Base-by-base conservation (phyloP, 2,888 invertebrate genomes). In the Harmothoe impar region DNA sequence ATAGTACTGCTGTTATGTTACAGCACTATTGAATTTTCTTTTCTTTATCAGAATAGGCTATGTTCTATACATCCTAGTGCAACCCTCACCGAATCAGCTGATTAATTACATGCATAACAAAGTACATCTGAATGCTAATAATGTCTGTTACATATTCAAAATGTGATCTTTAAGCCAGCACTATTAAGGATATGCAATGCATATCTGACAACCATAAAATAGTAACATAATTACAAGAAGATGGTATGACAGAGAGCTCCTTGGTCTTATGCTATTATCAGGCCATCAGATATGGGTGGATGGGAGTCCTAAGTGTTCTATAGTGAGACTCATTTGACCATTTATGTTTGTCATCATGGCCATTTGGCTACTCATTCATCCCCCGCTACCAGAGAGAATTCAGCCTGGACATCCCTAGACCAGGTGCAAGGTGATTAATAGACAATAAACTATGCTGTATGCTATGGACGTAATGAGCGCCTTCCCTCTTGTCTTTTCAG, bases 251-350 rank as follows among this genome's bases (percentile, higher is more conserved):
- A 72, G 31, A 72, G 0, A 7, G 25, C 25, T 29, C 29, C 29
- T 25, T 25, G 25, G 20, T 72, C 20, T 15, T 17, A n/a, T 72
- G 25, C 72, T 23, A 72, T 72, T 68, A 68, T 68, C 68, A 68
- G n/a, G 43, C 29, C 29, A 72, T 23, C 15, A 29, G 72, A 12
- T n/a, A 17, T 29, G 0, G 72, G 29, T 3, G 29, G 72, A 29
- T 29, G 72, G 72, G 15, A 72, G 31, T 23, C 25, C 29, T 25
- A 25, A 72, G 25, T 72, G 29, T 29, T 62, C 23, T 62, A 3
- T 62, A n/a, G 62, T 62, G 15, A 72, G 72, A 29, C 72, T 72
- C 72, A 72, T 72, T 72, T 72, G 15, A 72, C 72, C 72, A 72
- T 72, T 72, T 72, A 72, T 72, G 72, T 29, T 72, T 62, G 62